Conservation (phyloP, 2,113 vertebrate genomes). For the Setophaga coronata region DNA sequence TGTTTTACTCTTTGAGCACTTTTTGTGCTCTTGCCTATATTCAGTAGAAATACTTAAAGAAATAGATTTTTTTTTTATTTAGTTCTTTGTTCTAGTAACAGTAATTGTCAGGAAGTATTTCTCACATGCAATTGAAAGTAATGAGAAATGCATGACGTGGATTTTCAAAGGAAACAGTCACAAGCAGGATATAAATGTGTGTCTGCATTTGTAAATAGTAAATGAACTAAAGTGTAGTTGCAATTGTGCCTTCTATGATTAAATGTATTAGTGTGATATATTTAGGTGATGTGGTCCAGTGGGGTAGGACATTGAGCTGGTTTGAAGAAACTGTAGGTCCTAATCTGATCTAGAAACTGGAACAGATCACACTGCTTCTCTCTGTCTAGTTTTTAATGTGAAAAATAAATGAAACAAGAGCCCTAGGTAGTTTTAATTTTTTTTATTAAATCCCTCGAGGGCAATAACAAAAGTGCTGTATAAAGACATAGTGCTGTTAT, state of each 20-base stretch:
- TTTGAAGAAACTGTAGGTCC: neutral
- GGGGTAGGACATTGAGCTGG: neutral
- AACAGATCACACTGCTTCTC: neutral
- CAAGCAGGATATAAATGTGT: neutral
- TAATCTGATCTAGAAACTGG: neutral
- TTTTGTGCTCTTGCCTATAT: neutral
- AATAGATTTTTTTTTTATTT: neutral
- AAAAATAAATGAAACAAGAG: neutral
- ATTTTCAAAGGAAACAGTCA: neutral
- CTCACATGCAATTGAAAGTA: neutral
- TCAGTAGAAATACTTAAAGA: neutral
- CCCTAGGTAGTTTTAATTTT: neutral
- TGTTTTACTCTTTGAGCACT: neutral
- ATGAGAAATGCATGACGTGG: fast-evolving
- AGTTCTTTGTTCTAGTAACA: neutral
- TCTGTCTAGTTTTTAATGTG: neutral
- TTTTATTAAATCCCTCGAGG: neutral
- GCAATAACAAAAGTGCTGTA: neutral
- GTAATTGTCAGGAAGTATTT: neutral
- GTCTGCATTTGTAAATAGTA: neutral
- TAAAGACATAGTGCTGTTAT: neutral
- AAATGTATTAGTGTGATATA: neutral
- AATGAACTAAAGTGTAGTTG: neutral
- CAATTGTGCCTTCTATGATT: neutral
- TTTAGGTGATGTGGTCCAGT: neutral